Base-by-base conservation (phyloP, 2,113 vertebrate genomes). In the Delphinus delphis region DNA sequence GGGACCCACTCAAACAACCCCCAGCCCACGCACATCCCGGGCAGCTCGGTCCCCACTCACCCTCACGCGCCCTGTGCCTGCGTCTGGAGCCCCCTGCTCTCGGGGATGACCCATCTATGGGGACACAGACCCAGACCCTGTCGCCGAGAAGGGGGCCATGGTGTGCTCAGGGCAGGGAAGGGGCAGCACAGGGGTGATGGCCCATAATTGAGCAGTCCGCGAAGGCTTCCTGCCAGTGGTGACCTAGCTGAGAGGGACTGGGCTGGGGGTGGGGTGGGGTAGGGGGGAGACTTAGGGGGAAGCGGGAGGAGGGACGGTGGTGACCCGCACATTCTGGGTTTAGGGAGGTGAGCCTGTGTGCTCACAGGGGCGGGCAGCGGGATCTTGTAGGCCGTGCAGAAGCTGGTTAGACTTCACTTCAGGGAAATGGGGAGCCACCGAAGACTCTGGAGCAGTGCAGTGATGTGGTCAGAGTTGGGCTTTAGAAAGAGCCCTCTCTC, bases 401-500 rank as follows among this genome's bases (percentile, higher is more conserved):
- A 47, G 71, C 82, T 50, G 62, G 10, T 36, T 9, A 44, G 80
- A 77, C 67, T 26, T 65, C 62, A 62, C 73, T 65, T 31, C 50
- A 41, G 31, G 31, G 50, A 92, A 82, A 3, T n/a, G 77, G 82
- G 82, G 79, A 97, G 62, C 47, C 90, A 21, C 14, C n/a, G 88
- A 70, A 67, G 89, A 21, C 55, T 44, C 36, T 28, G 55, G 36
- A 55, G 63, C 5, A 33, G 53, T 6, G 4, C 60, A 23, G 41
- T 28, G 85, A 77, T 10, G 1, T 53, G 88, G 15, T 68, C 68
- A 58, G 65, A 44, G 15, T 0, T 74, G 81, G 50, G 55, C 71
- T 79, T 65, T 79, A 8, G 23, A 13, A 67, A 62, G 50, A 63
- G 41, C n/a, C 26, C 17, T 36, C 38, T 8, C 53, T 53, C 6